These are phyloP conservation scores for Acronicta alni DNA, from an alignment of 2,888 invertebrate species.

Conservation along the genomic window DNA sequence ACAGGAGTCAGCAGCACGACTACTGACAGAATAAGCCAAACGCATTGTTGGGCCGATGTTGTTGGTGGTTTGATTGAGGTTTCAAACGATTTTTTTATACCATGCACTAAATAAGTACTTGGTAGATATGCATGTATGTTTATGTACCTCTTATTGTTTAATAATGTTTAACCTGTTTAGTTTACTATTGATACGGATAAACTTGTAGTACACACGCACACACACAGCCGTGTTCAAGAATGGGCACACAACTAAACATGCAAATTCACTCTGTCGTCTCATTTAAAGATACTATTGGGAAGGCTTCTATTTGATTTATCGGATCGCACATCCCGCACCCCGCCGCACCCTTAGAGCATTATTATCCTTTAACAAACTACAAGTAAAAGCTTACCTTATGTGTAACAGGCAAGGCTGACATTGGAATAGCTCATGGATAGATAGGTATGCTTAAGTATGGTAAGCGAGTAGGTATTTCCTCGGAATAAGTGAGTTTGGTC, in stretches of 20 bases:
- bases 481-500: conserved; percentile 55
- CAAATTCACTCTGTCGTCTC: conserved; percentile 42
- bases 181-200: too few relatives aligned
- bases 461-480: conserved; percentile 56
- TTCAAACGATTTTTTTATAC: too few relatives aligned
- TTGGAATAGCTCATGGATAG: not conserved
- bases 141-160: too few relatives aligned
- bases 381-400: conserved; percentile 20
- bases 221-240: not conserved
- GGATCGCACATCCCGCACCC: conserved; percentile 20
- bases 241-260: conserved; percentile 17
- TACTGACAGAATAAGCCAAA: too few relatives aligned
- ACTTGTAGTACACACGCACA: not conserved
- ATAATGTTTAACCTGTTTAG: too few relatives aligned
- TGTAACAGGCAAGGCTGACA: not conserved
- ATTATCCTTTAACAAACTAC: conserved; percentile 14
- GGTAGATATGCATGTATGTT: too few relatives aligned
- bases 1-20: too few relatives aligned
- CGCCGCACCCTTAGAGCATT: conserved; percentile 10
- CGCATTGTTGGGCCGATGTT: too few relatives aligned
- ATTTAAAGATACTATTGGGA: conserved; percentile 49
- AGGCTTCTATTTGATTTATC: conserved; percentile 56
- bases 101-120: too few relatives aligned
- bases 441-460: conserved; percentile 28
- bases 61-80: too few relatives aligned